phyloP scores from a whole-genome alignment of 2,888 invertebrate genomes.

The Acrocyrtus sp. region DNA sequence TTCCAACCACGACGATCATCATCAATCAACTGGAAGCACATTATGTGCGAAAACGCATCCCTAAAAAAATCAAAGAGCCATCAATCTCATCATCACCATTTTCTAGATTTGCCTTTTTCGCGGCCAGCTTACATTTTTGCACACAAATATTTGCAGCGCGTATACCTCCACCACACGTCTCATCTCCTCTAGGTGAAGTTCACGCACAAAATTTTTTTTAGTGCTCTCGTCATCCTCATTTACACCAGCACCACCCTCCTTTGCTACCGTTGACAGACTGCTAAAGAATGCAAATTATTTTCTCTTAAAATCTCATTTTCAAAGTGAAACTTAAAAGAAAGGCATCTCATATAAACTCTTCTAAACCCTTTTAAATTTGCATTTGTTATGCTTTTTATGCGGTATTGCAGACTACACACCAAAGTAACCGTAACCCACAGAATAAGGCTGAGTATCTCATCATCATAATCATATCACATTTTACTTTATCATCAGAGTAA shows the following conservation, averaged over 20 bases:
- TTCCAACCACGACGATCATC: too few species aligned
- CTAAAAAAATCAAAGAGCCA: too few species aligned
- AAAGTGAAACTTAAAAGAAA: not conserved
- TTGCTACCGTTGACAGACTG: not conserved
- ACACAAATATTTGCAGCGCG: not conserved
- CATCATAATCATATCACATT: not conserved
- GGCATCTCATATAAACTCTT: not conserved
- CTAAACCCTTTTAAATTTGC: not conserved
- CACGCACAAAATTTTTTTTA: not conserved
- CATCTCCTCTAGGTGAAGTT: not conserved
- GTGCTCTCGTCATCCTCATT: conserved; percentile 1
- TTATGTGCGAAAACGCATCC: too few species aligned
- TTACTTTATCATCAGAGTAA: too few species aligned
- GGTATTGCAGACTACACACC: too few species aligned
- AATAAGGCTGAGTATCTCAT: too few species aligned
- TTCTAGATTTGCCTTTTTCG: not conserved
- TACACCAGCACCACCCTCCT: conserved; percentile 4
- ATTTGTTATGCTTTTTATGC: not conserved
- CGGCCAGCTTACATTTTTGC: conserved; percentile 6
- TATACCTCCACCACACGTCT: not conserved
- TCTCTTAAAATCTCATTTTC: not conserved
- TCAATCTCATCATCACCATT: too few species aligned
- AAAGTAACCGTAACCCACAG: not conserved
- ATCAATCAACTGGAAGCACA: too few species aligned
- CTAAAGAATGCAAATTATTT: not conserved